A percentile compares a stretch with the other conserved stretches of the same genome.
Evolutionary conservation across 2,888 invertebrate species (phyloP).

Genomic region (Zelleria hepariella): DNA sequence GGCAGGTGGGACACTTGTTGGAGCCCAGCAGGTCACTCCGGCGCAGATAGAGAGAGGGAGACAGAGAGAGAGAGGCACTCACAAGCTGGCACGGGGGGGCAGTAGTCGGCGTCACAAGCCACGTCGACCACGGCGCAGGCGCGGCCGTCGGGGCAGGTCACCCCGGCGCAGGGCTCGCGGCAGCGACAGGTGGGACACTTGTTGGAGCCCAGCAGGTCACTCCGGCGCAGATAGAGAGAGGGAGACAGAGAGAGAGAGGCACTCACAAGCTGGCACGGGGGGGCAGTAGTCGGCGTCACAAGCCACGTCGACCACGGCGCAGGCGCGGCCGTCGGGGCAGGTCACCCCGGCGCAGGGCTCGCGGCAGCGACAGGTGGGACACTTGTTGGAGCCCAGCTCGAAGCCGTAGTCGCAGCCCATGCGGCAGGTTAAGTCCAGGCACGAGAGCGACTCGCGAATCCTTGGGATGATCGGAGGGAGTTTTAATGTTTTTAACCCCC

Average conservation of each 20-base stretch:
- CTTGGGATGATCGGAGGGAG: slow-evolving; percentile 28
- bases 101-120: slow-evolving; percentile 87
- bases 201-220: too few species aligned
- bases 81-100: slow-evolving; percentile 90
- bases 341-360: slow-evolving; percentile 82
- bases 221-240: too few species aligned
- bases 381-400: slow-evolving; percentile 78
- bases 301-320: slow-evolving; percentile 87
- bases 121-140: slow-evolving; percentile 88
- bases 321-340: slow-evolving; percentile 78
- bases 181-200: too few species aligned
- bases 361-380: slow-evolving; percentile 85
- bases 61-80: too few species aligned
- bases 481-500: too few species aligned
- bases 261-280: slow-evolving; percentile 85
- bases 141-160: slow-evolving; percentile 76
- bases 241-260: too few species aligned
- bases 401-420: slow-evolving; percentile 90
- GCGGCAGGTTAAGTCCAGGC: slow-evolving; percentile 82
- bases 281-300: slow-evolving; percentile 90
- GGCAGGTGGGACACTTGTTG: too few species aligned
- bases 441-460: slow-evolving; percentile 74
- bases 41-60: too few species aligned
- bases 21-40: too few species aligned
- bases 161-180: slow-evolving; percentile 82